Conservation (phyloP, 2,797 vertebrate species). For the Typhlichthys eigenmanni region DNA sequence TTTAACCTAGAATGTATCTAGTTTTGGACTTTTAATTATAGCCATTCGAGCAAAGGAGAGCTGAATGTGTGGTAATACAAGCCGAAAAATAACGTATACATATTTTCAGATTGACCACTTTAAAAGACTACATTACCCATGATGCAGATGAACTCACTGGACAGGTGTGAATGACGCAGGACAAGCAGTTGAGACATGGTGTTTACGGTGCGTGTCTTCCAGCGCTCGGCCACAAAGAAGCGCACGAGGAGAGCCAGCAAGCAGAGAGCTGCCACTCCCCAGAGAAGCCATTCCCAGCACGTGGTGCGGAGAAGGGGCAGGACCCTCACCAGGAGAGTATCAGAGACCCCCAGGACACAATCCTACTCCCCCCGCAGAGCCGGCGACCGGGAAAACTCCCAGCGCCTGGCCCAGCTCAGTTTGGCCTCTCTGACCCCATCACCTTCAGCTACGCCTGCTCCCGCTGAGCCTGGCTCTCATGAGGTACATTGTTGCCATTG, state of each 20-base stretch:
- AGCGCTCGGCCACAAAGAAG: slow-evolving; percentile 59
- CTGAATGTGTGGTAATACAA: no score
- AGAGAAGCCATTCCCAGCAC: slow-evolving; percentile 32
- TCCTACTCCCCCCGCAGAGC: slow-evolving; percentile 55
- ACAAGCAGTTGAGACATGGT: no score
- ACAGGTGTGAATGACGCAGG: no score
- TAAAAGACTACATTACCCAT: no score
- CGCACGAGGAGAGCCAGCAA: slow-evolving; percentile 39
- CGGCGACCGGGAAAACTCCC: slow-evolving; percentile 34
- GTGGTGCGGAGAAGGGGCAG: slow-evolving; percentile 24
- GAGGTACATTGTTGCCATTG: no score
- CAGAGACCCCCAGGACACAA: slow-evolving; percentile 28
- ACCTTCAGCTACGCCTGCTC: background rate
- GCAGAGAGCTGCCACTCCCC: slow-evolving; percentile 37
- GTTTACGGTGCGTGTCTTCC: slow-evolving; percentile 13
- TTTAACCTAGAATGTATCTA: no score
- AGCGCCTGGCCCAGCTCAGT: slow-evolving; percentile 31
- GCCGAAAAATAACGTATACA: no score
- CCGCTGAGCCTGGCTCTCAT: no score
- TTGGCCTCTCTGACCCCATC: slow-evolving; percentile 21
- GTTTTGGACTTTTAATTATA: no score
- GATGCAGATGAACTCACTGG: no score
- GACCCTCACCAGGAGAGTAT: background rate
- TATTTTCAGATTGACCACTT: no score
- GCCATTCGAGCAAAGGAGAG: no score